Base-by-base conservation (phyloP, 2,888 invertebrate species). In the Chorisops tibialis region DNA sequence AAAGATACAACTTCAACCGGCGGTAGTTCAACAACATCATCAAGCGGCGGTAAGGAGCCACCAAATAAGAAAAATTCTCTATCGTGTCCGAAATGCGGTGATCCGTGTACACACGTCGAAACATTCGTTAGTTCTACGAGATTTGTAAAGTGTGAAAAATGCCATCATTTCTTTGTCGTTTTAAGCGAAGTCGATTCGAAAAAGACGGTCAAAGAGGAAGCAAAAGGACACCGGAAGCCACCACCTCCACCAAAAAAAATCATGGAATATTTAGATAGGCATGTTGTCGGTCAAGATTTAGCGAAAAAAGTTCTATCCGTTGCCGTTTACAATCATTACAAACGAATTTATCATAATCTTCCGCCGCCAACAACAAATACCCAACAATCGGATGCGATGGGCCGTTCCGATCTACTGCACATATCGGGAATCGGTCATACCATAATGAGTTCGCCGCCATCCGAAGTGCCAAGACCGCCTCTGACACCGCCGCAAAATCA, bases 261-360 rank as follows among this genome's bases (percentile, higher is more conserved):
- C 66, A 96, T 91, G 81, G 94, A 96, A 73, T 98, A 93, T 80
- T 81, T 99, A 67, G 93, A 98, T 81, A 90, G 91, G 73, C 96
- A 96, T 80, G 98, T 99, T 12, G 89, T 99, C 19, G 99, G 98
- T 0, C 98, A 99, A 79, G 93, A 96, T 68, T 87, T 90, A 77
- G 98, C 98, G 1, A 99, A 99, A 80, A 97, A 97, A 80, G 96
- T 97, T 39, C 81, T 99, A 38, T 89, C 97, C 0, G 98, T 98
- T 37, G 97, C 98, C 11, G 98, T 99, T 1, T 99, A 99, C 81
- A 97, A 98, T 80, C 99, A 99, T 77, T 99, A 98, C 80, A 97
- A 98, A 81, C 83, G 98, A 71, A 94, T 99, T 73, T 93, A 92
- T 78, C 95, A 97, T 79, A 97, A 97, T 80, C 83, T 92, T 64